Conservation (phyloP, 2,888 invertebrate genomes). For the Loripinus fragilis region DNA sequence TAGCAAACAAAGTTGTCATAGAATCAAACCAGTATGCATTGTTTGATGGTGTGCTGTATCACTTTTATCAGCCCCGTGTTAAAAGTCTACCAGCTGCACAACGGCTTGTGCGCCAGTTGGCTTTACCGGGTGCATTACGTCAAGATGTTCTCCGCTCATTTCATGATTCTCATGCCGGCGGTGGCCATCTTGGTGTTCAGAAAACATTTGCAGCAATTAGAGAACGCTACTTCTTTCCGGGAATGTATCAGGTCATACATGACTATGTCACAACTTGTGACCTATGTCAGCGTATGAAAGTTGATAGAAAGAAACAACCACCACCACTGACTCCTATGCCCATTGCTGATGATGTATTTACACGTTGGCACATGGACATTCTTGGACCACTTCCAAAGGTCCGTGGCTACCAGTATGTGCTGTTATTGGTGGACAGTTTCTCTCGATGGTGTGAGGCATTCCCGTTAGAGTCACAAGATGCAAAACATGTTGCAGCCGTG, state of each 20-base stretch:
- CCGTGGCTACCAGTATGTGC: conserved; percentile 15
- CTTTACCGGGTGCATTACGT: conserved; percentile 35
- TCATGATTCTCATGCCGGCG: conserved; percentile 42
- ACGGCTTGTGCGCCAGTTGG: conserved; percentile 34
- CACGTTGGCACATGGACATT: conserved; percentile 29
- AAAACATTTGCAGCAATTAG: conserved; percentile 26
- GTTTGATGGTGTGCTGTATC: conserved; percentile 19
- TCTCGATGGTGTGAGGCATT: conserved; percentile 31
- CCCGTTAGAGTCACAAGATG: conserved; percentile 51
- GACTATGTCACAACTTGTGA: conserved; percentile 43
- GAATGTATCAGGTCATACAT: conserved; percentile 34
- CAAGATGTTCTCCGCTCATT: conserved; percentile 25
- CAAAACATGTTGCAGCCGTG: conserved; percentile 48
- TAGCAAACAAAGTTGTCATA: not conserved
- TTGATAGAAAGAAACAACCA: conserved; percentile 18
- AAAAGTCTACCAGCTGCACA: conserved; percentile 20
- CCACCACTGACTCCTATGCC: conserved; percentile 35
- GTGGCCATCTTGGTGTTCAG: conserved; percentile 41
- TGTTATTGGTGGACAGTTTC: conserved; percentile 48
- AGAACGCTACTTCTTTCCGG: conserved; percentile 43
- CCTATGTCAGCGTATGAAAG: conserved; percentile 41
- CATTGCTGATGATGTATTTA: conserved; percentile 12
- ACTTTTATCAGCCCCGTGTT: conserved; percentile 26
- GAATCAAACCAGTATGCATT: conserved; percentile 7
- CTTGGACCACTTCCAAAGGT: conserved; percentile 20